Base-by-base conservation (phyloP, 2,888 invertebrate genomes). In the Lasioglossum figueresi region DNA sequence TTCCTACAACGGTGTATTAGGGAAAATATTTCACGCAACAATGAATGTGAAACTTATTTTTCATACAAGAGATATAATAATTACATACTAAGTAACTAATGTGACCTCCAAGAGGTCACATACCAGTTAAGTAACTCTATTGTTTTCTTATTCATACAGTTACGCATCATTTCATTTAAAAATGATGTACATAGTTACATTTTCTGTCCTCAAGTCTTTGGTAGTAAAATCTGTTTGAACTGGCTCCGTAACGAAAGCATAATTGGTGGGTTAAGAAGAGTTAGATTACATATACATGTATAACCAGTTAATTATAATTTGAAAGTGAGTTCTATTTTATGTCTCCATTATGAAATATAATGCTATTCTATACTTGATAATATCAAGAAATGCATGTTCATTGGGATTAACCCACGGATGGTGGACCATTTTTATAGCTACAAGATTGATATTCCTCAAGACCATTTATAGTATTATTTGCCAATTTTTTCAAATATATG, bases 1-100 rank as follows among this genome's bases (percentile, higher is more conserved):
- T 37, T 70, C 37, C 68, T 70, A 70, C 66, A 70, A 70, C 2
- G 19, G 10, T 70, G 34, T 70, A 70, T 70, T 40, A 70, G 40
- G 68, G n/a, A 23, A 37, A 70, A 70, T 37, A 70, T 70, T 70
- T 70, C 37, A 37, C 12, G 23, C 66, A 37, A 4, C 34, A 40
- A 70, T 70, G 40, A 40, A 70, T 40, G 14, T 70, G 70, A 70
- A 68, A 68, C 14, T 70, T 40, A 70, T 70, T 70, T 70, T 70
- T 75, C 45, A 37, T 70, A 70, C n/a, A 4, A 40, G 68, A 68
- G 70, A 70, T 70, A 40, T 70, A 40, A 70, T 37, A 70, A 40
- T 40, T 40, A 70, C 4, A 56, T 56, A 56, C 6, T 40, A 70
- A 70, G n/a, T 70, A 70, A 40, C 40, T 70, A n/a, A 40, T 70